These are phyloP conservation scores for Rhingia rostrata DNA, from an alignment of 2,888 invertebrate genomes.

Conservation along the genomic window DNA sequence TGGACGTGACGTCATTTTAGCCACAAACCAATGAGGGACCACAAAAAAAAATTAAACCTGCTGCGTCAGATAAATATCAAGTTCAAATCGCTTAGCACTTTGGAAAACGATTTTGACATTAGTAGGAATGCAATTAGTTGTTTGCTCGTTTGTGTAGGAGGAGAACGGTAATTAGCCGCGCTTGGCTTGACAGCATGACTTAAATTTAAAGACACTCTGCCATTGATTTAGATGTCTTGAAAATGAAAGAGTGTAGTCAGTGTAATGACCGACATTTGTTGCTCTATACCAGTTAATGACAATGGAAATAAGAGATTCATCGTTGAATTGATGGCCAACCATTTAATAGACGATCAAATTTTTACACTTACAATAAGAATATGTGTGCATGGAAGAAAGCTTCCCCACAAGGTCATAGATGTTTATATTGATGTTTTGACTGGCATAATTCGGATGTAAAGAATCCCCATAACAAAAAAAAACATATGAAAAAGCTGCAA, in stretches of 20 bases:
- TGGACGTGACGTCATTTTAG: constrained; percentile 58
- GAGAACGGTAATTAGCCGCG: constrained; percentile 43
- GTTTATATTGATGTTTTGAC: too few relatives aligned
- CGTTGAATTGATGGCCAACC: neutral
- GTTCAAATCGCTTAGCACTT: constrained; percentile 69
- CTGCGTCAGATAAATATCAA: constrained; percentile 57
- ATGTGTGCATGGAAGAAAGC: too few relatives aligned
- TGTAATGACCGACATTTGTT: neutral
- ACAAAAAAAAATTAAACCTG: neutral
- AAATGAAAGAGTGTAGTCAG: constrained; percentile 5
- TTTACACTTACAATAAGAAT: too few relatives aligned
- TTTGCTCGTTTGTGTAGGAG: neutral
- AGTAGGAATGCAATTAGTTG: constrained; percentile 21
- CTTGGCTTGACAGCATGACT: constrained; percentile 34
- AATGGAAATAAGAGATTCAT: neutral
- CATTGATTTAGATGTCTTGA: constrained; percentile 32
- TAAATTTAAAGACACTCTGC: constrained; percentile 21
- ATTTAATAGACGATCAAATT: too few relatives aligned
- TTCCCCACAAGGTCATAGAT: too few relatives aligned
- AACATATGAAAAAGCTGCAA: too few relatives aligned
- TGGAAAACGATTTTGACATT: constrained; percentile 39
- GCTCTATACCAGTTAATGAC: neutral
- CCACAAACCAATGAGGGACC: constrained; percentile 12
- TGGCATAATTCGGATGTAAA: too few relatives aligned
- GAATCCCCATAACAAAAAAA: too few relatives aligned